Base-by-base conservation (phyloP, 2,113 vertebrate species). In the Lutjanus erythropterus region DNA sequence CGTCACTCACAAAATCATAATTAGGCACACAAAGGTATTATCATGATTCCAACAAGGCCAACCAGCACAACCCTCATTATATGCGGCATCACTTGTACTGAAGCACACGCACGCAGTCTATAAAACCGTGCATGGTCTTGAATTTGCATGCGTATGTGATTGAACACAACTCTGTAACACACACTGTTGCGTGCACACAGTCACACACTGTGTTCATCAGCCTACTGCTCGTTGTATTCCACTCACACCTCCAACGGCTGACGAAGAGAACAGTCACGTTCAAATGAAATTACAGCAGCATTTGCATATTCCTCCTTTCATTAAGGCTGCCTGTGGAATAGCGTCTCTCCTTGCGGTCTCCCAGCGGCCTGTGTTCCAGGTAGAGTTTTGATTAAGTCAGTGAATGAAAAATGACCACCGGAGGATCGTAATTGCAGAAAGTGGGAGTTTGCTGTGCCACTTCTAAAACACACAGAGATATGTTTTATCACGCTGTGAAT, bases 221-320 rank as follows among this genome's bases (percentile, higher is more conserved):
- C 9, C 15, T 15, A 2, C 39, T 10, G n/a, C 42, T 21, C 0
- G 27, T n/a, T 44, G 37, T 56, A 75, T 81, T 83, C 67, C 55
- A 0, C 44, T 69, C 69, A 67, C 86, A 59, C 18, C 64, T 9
- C 27, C 62, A 6, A 2, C 46, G 2, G 21, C 56, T 19, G 6
- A 39, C 47, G 23, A 49, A 56, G 21, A 66, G 27, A 25, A 42
- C 39, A 47, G 33, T 69, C 83, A 76, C 52, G 29, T 71, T 66
- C 31, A 19, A 46, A 72, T 1, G 0, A 42, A 76, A 64, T 77
- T 71, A 75, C 67, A 14, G 73, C 42, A 2, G 19, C 64, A 62
- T 89, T 81, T 82, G 77, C 80, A 82, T 87, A 35, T 74, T 62
- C 53, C 25, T 58, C 6, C 53, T 61, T 71, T 86, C 65, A 71